Base-by-base conservation (phyloP, 1,140 invertebrate species). In the Leptopilina boulardi region DNA sequence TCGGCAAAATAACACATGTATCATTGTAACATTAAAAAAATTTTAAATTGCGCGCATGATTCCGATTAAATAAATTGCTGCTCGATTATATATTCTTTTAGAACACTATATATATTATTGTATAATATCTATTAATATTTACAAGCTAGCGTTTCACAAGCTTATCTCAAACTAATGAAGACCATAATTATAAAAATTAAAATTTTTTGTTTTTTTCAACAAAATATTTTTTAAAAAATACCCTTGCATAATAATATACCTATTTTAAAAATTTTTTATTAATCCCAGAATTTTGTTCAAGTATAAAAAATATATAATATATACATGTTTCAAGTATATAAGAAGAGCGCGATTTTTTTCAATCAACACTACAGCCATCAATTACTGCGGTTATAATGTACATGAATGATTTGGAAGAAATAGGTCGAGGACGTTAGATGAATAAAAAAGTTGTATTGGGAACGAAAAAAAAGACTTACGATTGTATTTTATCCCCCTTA, bases 381-480 rank as follows among this genome's bases (percentile, higher is more conserved):
- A 34, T 72, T 38, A 30, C 26, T 30, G 54, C 8, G 34, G 34
- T 38, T 38, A 41, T 74, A 41, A 66, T 59, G 23, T 59, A 23
- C 18, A 66, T 26, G 38, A 76, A 74, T 56, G 42, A 47, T 42
- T 73, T 74, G 51, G 74, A 78, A 80, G 75, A 84, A 84, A 66
- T 76, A 44, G 83, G 83, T 84, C 83, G 82, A 83, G 83, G 83
- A 76, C 81, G 78, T 75, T 23, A 66, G 73, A 47, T 47, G 54
- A n/a, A 21, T 30, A 70, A 66, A 66, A n/a, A 66, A 66, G 21
- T 30, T 66, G 23, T 30, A 66, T 66, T 66, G 59, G 23, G 59
- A 15, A 15, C 59, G n/a, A 66, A 66, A 66, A 66, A 30, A 66
- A 66, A 30, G 18, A 21, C 21, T 30, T 66, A 66, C 59, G 59